These are phyloP conservation scores for Megatriorchis doriae DNA, from an alignment of 2,113 vertebrate genomes.

Conservation along the genomic window DNA sequence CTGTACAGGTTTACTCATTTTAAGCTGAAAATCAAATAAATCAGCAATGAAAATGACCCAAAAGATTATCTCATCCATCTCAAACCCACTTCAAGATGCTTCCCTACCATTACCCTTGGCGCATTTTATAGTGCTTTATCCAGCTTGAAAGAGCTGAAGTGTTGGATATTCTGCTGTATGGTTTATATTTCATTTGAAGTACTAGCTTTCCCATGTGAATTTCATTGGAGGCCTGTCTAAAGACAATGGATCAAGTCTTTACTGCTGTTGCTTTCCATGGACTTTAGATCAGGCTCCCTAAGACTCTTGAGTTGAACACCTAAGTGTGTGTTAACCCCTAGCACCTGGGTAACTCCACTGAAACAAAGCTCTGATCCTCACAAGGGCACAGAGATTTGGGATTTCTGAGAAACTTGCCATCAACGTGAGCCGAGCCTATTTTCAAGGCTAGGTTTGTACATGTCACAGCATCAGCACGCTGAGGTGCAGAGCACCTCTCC, in stretches of 20 bases:
- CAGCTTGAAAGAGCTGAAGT: not conserved
- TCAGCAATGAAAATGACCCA: not conserved
- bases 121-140: not conserved
- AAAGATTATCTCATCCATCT: not conserved
- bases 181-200: not conserved
- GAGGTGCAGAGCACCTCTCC: accelerated
- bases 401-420: not conserved
- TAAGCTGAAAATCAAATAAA: not conserved
- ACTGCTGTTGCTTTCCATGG: not conserved
- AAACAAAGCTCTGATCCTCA: not conserved
- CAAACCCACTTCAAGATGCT: not conserved
- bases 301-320: not conserved
- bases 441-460: not conserved
- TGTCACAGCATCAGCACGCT: not conserved
- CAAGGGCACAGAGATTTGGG: accelerated
- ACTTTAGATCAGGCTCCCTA: not conserved
- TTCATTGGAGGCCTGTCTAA: not conserved
- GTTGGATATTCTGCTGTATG: not conserved
- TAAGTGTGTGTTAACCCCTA: not conserved
- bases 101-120: not conserved
- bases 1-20: not conserved
- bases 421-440: accelerated
- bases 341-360: not conserved
- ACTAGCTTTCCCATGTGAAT: not conserved
- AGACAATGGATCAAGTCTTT: not conserved